Percentiles rank a stretch among this genome's conserved stretches.
phyloP scores from a whole-genome alignment of 2,797 vertebrate genomes.

The Notolepis coatsorum region DNA sequence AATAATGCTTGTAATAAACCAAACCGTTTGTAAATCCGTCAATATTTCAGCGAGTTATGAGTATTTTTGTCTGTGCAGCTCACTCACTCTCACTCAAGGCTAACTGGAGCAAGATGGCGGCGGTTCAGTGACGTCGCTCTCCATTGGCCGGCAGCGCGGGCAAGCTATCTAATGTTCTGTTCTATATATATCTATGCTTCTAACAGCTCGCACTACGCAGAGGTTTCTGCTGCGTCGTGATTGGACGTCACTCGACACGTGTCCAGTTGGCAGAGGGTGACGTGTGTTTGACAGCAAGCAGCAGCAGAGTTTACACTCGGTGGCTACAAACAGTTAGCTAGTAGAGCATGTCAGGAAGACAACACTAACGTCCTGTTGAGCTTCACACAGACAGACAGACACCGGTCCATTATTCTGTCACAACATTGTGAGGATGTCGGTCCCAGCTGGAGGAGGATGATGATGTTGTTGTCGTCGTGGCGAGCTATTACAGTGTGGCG shows the following conservation, averaged over 20 bases:
- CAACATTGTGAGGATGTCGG: slow-evolving; percentile 62
- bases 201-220: slow-evolving; percentile 58
- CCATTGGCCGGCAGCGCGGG: too few relatives aligned
- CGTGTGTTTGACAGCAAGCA: slow-evolving; percentile 35
- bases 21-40: too few relatives aligned
- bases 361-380: too few relatives aligned
- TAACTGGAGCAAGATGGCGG: too few relatives aligned
- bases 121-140: too few relatives aligned
- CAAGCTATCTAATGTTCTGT: too few relatives aligned
- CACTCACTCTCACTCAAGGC: too few relatives aligned
- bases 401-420: slow-evolving; percentile 13
- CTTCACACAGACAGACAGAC: too few relatives aligned
- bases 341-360: neutral
- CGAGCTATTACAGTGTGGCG: slow-evolving; percentile 70
- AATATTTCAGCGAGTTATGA: too few relatives aligned
- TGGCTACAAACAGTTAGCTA: neutral
- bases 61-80: too few relatives aligned
- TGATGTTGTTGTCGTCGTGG: slow-evolving; percentile 66
- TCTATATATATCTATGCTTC: too few relatives aligned
- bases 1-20: too few relatives aligned
- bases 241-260: slow-evolving; percentile 50
- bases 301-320: slow-evolving; percentile 8
- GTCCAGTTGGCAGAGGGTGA: slow-evolving; percentile 16
- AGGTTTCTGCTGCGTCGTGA: slow-evolving; percentile 22
- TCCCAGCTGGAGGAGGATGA: slow-evolving; percentile 75